A percentile compares a stretch with the other conserved stretches of the same genome.
phyloP scores from a whole-genome alignment of 1,140 invertebrate species.

The Dinoponera quadriceps region DNA sequence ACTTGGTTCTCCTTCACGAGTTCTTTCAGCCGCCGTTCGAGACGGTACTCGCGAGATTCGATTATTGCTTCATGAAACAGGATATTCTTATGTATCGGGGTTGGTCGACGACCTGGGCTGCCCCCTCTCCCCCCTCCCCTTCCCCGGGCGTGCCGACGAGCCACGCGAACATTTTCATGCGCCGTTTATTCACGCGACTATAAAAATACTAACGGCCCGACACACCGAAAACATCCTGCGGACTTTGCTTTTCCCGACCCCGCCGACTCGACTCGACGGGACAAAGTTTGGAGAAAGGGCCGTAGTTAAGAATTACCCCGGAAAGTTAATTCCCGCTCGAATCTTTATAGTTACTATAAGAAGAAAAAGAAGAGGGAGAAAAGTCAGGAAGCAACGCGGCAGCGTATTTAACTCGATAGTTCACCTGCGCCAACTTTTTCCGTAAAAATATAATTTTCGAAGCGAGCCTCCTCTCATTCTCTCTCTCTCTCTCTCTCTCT shows the following conservation, averaged over 20 bases:
- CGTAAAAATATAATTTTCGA: constrained; percentile 40
- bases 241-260: constrained; percentile 16
- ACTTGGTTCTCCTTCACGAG: no score
- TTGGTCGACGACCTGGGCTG: constrained; percentile 16
- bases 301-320: constrained; percentile 37
- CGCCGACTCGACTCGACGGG: not conserved
- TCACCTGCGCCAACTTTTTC: constrained; percentile 44
- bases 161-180: constrained; percentile 7
- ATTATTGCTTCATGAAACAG: not conserved
- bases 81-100: constrained; percentile 41
- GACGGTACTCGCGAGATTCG: constrained; percentile 60
- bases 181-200: not conserved
- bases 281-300: not conserved
- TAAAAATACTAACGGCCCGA: constrained; percentile 22
- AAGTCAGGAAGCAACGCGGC: no score
- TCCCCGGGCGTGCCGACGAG: not conserved
- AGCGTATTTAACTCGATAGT: constrained; percentile 30
- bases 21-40: no score
- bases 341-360: constrained; percentile 27
- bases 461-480: not conserved
- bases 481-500: no score
- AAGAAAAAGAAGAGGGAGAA: constrained; percentile 36
- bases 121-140: not conserved
- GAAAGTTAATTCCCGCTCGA: constrained; percentile 28
- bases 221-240: not conserved